These are phyloP conservation scores for Siderastrea radians DNA, from an alignment of 92 coral and sea anemone species.

Conservation along the genomic window DNA sequence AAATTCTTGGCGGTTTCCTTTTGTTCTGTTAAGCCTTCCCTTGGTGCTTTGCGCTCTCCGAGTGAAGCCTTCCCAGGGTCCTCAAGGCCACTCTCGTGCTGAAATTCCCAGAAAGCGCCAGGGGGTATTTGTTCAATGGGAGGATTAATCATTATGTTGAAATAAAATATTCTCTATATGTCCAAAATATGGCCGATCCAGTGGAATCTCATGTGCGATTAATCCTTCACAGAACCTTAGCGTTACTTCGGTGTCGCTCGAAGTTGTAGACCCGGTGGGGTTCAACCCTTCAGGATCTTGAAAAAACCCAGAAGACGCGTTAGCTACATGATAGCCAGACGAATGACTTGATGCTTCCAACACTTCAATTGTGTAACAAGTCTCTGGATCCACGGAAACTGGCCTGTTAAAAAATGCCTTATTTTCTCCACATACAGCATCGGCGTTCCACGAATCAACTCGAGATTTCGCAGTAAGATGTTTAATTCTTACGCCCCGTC, in stretches of 20 bases:
- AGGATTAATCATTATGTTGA: neutral
- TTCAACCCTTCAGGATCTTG: neutral
- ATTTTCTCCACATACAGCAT: neutral
- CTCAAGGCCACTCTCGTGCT: neutral
- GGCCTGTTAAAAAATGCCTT: constrained; percentile 13
- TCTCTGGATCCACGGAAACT: neutral
- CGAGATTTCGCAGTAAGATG: constrained; percentile 11
- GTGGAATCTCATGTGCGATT: neutral
- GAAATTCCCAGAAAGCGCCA: too few species aligned
- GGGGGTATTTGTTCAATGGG: neutral
- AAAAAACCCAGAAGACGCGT: neutral
- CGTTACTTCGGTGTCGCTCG: neutral
- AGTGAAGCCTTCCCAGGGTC: neutral
- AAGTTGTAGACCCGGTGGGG: neutral
- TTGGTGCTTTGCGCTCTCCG: neutral
- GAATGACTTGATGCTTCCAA: neutral
- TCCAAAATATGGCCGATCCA: neutral
- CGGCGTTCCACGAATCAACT: neutral
- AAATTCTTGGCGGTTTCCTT: too few species aligned
- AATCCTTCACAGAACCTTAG: neutral
- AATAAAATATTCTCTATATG: neutral
- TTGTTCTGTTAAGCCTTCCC: too few species aligned
- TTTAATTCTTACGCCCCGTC: neutral
- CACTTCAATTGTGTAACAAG: constrained; percentile 13
- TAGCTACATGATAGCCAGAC: neutral